Percentiles rank a stretch among this genome's conserved stretches.
phyloP scores from a whole-genome alignment of 2,888 invertebrate species.

The Baronia brevicornis region DNA sequence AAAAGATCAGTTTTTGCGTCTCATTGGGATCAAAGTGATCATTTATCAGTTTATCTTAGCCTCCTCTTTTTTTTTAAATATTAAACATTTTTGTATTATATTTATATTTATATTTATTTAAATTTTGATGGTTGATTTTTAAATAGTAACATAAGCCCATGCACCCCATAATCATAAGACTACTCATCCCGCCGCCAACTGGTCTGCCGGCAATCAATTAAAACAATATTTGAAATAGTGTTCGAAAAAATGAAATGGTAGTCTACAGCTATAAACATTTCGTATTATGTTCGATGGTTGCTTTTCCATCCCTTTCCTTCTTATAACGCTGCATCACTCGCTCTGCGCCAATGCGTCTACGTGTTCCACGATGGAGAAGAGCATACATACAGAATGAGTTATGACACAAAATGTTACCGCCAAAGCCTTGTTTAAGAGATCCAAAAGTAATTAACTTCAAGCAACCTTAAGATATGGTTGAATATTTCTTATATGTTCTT shows the following conservation, averaged over 20 bases:
- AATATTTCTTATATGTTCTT: conserved; percentile 16
- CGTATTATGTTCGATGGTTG: conserved; percentile 44
- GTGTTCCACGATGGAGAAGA: conserved; percentile 45
- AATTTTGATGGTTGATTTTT: too few species aligned
- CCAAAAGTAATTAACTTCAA: conserved; percentile 69
- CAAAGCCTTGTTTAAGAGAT: conserved; percentile 69
- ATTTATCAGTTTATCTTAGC: too few species aligned
- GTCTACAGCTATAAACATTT: conserved; percentile 63
- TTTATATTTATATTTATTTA: too few species aligned
- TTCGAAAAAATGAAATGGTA: conserved; percentile 64
- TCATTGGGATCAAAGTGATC: too few species aligned
- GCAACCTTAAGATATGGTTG: conserved; percentile 58
- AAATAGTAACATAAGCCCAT: conserved; percentile 41
- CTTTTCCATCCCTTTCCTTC: conserved; percentile 25
- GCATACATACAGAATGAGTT: conserved; percentile 58
- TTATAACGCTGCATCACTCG: conserved; percentile 32
- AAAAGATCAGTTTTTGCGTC: too few species aligned
- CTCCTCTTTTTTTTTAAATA: too few species aligned
- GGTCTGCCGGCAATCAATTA: conserved; percentile 71
- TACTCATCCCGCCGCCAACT: conserved; percentile 56
- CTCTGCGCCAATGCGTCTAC: conserved; percentile 67
- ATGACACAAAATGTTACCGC: conserved; percentile 60
- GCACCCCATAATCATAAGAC: conserved; percentile 57
- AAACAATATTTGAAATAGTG: conserved; percentile 74
- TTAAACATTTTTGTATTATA: too few species aligned